Evolutionary conservation across 2,797 vertebrate genomes (phyloP).

Genomic region (Calcarius lapponicus): DNA sequence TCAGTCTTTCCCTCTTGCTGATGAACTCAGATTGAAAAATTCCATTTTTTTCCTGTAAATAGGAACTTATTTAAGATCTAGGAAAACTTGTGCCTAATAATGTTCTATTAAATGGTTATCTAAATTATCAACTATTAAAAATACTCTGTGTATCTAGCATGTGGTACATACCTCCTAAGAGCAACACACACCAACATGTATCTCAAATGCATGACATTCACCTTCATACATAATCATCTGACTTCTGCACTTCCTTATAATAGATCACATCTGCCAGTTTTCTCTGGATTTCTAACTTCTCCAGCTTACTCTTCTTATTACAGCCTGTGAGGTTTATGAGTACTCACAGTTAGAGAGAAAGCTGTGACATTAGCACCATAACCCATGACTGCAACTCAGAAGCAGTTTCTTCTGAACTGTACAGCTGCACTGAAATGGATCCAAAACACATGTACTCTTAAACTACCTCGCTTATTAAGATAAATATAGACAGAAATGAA

Average conservation of each 20-base stretch:
- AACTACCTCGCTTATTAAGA: background rate
- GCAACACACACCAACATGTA: conserved; percentile 22
- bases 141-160: background rate
- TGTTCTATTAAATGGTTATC: background rate
- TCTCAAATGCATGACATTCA: conserved; percentile 60
- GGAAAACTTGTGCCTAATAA: background rate
- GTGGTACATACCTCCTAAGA: background rate
- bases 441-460: conserved; percentile 1
- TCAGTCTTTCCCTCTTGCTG: background rate
- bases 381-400: conserved; percentile 44
- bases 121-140: conserved; percentile 1
- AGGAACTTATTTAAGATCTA: background rate
- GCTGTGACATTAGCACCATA: conserved; percentile 63
- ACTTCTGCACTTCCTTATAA: conserved; percentile 67
- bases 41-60: background rate
- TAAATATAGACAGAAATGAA: background rate
- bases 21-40: background rate
- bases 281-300: conserved; percentile 71
- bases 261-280: conserved; percentile 67
- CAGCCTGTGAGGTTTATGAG: conserved; percentile 69
- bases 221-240: conserved; percentile 59
- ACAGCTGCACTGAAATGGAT: conserved; percentile 43
- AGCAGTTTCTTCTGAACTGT: conserved; percentile 45
- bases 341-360: conserved; percentile 48
- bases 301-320: conserved; percentile 64